Percentiles rank a stretch among this genome's conserved stretches.
These are phyloP conservation scores for Pterostichus niger DNA, from an alignment of 2,888 invertebrate genomes.

Conservation along the genomic window DNA sequence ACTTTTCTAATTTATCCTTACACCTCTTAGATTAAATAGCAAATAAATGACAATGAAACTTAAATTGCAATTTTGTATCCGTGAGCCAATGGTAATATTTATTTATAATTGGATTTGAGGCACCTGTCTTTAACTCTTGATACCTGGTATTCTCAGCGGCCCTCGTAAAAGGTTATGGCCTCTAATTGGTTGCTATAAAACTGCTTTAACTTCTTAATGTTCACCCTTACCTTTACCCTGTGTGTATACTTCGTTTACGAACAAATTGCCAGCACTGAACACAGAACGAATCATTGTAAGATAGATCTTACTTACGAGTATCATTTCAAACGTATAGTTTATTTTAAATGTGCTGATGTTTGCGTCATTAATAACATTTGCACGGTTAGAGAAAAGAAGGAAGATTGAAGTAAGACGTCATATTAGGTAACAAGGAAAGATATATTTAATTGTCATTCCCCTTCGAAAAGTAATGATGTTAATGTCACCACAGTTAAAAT, in stretches of 20 bases:
- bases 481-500: too few species aligned
- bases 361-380: too few species aligned
- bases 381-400: too few species aligned
- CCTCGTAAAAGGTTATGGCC: conserved; percentile 58
- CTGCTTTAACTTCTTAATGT: conserved; percentile 59
- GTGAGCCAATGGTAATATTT: conserved; percentile 42
- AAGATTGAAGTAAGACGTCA: too few species aligned
- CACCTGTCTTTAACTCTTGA: conserved; percentile 57
- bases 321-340: too few species aligned
- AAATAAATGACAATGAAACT: conserved; percentile 31
- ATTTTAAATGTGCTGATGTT: too few species aligned
- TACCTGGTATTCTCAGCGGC: conserved; percentile 46
- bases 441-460: too few species aligned
- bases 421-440: too few species aligned
- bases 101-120: conserved; percentile 57
- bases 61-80: conserved; percentile 52
- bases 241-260: conserved; percentile 5
- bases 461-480: too few species aligned
- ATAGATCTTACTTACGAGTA: too few species aligned
- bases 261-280: conserved; percentile 20
- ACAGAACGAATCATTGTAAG: not conserved
- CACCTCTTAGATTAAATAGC: conserved; percentile 21
- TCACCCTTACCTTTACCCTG: conserved; percentile 27
- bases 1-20: conserved; percentile 35
- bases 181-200: conserved; percentile 61